A percentile compares a stretch with the other conserved stretches of the same genome.
Evolutionary conservation across 1,140 invertebrate genomes (phyloP).

Genomic region (Trinorchestia longiramus): DNA sequence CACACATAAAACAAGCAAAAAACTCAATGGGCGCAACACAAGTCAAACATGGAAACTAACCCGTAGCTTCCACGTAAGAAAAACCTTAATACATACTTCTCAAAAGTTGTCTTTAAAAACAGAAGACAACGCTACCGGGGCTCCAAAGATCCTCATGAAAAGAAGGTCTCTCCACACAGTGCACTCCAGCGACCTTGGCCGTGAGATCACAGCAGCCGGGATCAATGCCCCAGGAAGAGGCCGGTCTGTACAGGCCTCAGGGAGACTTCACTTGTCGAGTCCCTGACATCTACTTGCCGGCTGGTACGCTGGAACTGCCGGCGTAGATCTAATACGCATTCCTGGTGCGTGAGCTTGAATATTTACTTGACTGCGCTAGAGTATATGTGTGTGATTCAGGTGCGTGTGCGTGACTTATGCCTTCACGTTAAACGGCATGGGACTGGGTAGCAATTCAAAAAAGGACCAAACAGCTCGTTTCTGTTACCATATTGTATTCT

Average conservation of each 20-base stretch:
- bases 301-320: neutral
- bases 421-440: no score
- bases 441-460: no score
- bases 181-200: neutral
- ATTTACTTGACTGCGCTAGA: no score
- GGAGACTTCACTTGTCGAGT: neutral
- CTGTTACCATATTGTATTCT: no score
- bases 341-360: neutral
- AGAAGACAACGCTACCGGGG: neutral
- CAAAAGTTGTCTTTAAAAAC: no score
- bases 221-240: constrained; percentile 11
- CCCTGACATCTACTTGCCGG: neutral
- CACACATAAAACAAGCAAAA: no score
- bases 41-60: neutral
- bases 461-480: no score
- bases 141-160: neutral
- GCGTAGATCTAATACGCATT: neutral
- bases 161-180: neutral
- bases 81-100: no score
- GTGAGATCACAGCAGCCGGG: neutral
- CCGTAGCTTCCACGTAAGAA: neutral
- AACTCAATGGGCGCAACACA: no score
- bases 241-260: neutral
- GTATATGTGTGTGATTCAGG: no score
- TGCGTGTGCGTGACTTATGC: no score